A percentile compares a stretch with the other conserved stretches of the same genome.
Evolutionary conservation across 2,113 vertebrate genomes (phyloP).

Genomic region (Echinops telfairi): DNA sequence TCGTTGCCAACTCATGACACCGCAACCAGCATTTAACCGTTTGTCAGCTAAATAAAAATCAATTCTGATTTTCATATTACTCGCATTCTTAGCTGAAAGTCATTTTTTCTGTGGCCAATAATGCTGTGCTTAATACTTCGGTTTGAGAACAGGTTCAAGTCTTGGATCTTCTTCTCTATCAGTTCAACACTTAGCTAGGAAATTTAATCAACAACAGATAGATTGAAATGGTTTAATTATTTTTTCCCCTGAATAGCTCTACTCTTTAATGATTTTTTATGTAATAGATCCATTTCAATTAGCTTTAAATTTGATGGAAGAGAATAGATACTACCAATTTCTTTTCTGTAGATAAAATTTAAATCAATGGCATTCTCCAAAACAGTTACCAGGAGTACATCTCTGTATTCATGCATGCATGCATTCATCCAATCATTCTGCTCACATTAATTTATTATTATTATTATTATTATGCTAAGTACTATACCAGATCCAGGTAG

Average conservation of each 20-base stretch:
- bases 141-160: not conserved
- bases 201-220: slow-evolving; percentile 50
- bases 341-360: slow-evolving; percentile 6
- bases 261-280: slow-evolving; percentile 58
- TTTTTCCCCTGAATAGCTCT: slow-evolving; percentile 45
- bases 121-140: not conserved
- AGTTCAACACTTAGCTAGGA: not conserved
- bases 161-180: not conserved
- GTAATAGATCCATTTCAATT: slow-evolving; percentile 60
- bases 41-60: not conserved
- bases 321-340: not conserved
- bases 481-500: not conserved
- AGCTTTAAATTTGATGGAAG: slow-evolving; percentile 32
- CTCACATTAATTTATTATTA: not conserved
- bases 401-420: not conserved
- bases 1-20: not conserved
- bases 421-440: not conserved
- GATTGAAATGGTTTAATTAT: slow-evolving; percentile 61
- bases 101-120: not conserved
- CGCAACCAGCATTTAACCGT: not conserved
- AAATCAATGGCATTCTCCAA: not conserved
- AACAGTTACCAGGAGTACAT: not conserved
- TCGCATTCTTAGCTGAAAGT: not conserved
- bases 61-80: not conserved
- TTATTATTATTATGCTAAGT: not conserved